These are phyloP conservation scores for Agelas oroides DNA, from an alignment of 37 sponge, comb jelly and placozoan genomes.

Conservation along the genomic window DNA sequence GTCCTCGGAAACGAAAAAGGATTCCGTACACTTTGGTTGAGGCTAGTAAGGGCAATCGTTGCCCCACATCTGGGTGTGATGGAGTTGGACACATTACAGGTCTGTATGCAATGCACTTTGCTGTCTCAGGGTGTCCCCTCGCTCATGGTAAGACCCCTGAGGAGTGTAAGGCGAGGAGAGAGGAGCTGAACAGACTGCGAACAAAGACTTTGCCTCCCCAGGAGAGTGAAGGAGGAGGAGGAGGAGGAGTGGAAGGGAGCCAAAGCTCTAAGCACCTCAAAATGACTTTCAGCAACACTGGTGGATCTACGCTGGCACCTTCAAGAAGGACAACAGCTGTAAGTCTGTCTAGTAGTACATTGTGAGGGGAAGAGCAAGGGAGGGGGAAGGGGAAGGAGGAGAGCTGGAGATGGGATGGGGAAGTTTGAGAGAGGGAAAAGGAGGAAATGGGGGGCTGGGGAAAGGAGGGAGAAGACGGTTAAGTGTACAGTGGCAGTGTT, in stretches of 20 bases:
- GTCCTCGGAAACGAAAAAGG: constrained; percentile 50
- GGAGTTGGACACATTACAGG: constrained; percentile 78
- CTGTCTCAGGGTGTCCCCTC: constrained; percentile 79
- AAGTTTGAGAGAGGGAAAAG: too few relatives aligned
- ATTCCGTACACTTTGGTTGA: constrained; percentile 83
- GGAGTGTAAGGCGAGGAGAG: constrained; percentile 59
- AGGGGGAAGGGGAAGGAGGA: too few relatives aligned
- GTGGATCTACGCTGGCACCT: too few relatives aligned
- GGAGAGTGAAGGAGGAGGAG: constrained; percentile 2
- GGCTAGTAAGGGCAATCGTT: constrained; percentile 75
- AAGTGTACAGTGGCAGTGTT: too few relatives aligned
- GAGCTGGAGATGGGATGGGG: too few relatives aligned
- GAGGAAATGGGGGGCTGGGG: too few relatives aligned
- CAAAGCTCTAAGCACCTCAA: too few relatives aligned
- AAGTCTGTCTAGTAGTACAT: too few relatives aligned
- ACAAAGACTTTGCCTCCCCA: constrained; percentile 10
- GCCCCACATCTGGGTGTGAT: constrained; percentile 85
- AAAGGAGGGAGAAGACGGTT: too few relatives aligned
- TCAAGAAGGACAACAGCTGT: too few relatives aligned
- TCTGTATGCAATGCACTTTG: constrained; percentile 78
- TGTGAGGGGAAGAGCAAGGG: too few relatives aligned
- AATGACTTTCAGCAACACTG: too few relatives aligned
- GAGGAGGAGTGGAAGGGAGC: constrained; percentile 13
- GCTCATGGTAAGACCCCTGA: constrained; percentile 72
- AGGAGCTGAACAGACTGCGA: constrained; percentile 51